Evolutionary conservation across 2,888 invertebrate genomes (phyloP).

Genomic region (Bimastos eiseni): DNA sequence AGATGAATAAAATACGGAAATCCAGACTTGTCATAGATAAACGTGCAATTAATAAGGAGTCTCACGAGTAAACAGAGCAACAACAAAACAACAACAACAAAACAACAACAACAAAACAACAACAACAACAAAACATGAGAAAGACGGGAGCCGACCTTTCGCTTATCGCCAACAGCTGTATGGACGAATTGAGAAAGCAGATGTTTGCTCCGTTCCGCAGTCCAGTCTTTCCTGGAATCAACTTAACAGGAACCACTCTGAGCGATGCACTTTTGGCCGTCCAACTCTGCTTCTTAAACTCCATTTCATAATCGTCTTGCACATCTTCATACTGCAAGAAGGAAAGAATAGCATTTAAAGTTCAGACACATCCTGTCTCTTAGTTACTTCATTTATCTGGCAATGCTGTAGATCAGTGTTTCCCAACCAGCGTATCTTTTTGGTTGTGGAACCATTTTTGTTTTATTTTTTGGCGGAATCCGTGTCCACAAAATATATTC

Average conservation of each 20-base stretch:
- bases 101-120: too few relatives aligned
- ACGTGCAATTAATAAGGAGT: background rate
- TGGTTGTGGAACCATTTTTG: too few relatives aligned
- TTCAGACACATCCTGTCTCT: too few relatives aligned
- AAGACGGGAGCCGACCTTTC: background rate
- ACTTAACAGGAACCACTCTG: background rate
- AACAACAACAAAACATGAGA: background rate
- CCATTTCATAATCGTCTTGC: background rate
- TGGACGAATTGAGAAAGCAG: background rate
- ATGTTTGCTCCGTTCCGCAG: background rate
- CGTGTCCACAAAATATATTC: too few relatives aligned
- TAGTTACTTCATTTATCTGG: background rate
- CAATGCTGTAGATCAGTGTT: background rate
- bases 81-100: too few relatives aligned
- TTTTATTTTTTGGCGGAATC: too few relatives aligned
- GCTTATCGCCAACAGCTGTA: background rate
- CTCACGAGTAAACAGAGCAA: background rate
- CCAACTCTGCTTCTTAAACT: background rate
- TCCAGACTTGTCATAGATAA: background rate
- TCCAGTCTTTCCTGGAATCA: background rate
- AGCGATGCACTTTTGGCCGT: background rate
- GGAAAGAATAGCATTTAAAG: background rate
- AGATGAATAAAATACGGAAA: too few relatives aligned
- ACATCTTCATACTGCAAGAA: background rate
- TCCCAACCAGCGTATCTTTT: too few relatives aligned